These are phyloP conservation scores for Pipistrellus nathusii DNA, from an alignment of 2,797 vertebrate species.

Conservation along the genomic window DNA sequence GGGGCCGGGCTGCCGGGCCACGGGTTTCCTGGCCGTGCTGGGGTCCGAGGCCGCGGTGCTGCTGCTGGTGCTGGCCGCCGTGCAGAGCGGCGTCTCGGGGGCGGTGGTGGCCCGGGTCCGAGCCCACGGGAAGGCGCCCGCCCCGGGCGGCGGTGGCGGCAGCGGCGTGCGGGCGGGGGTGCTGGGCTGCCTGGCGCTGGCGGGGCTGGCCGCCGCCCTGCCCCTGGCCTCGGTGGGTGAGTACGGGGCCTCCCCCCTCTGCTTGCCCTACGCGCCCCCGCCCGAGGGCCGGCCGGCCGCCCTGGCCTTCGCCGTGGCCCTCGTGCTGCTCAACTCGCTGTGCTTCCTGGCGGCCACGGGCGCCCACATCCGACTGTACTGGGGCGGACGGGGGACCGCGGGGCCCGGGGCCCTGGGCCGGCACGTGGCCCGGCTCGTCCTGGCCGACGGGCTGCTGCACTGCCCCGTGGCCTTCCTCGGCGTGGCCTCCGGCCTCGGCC, in stretches of 20 bases:
- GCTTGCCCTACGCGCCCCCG: constrained; percentile 92
- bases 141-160: constrained; percentile 85
- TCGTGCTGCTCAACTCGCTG: constrained; percentile 96
- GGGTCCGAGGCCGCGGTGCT: constrained; percentile 94
- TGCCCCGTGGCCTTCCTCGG: constrained; percentile 97
- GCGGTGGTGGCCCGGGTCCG: constrained; percentile 76
- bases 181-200: constrained; percentile 91
- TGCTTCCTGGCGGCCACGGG: constrained; percentile 95
- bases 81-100: constrained; percentile 92
- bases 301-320: constrained; percentile 92
- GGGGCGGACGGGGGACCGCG: constrained; percentile 58
- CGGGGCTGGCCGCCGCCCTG: constrained; percentile 90
- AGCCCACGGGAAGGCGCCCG: constrained; percentile 91
- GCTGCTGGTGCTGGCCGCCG: constrained; percentile 93
- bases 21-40: constrained; percentile 94
- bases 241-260: constrained; percentile 95
- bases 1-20: constrained; percentile 92
- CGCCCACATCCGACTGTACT: constrained; percentile 96
- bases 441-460: constrained; percentile 96
- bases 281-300: constrained; percentile 89
- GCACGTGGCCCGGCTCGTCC: constrained; percentile 97
- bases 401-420: constrained; percentile 91
- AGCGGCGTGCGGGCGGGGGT: constrained; percentile 89
- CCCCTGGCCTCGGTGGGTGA: constrained; percentile 93
- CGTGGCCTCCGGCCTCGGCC: constrained; percentile 94